Percentiles rank a stretch among this genome's conserved stretches.
Evolutionary conservation across 2,797 vertebrate genomes (phyloP).

Genomic region (Sardinella longiceps): DNA sequence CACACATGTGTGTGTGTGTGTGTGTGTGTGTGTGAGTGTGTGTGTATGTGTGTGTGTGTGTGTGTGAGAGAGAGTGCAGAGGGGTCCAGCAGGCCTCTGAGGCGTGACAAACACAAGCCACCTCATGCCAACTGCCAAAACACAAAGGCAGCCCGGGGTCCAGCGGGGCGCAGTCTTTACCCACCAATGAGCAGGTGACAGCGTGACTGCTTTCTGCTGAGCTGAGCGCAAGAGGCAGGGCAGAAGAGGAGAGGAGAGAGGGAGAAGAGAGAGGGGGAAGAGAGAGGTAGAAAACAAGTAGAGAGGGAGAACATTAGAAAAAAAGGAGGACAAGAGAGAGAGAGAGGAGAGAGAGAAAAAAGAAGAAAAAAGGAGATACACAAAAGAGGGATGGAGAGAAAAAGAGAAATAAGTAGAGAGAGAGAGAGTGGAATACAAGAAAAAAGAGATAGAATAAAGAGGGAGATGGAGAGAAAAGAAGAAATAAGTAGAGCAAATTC

Average conservation of each 20-base stretch:
- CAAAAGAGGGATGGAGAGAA: background rate
- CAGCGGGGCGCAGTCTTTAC: background rate
- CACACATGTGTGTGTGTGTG: background rate
- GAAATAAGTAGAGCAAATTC: background rate
- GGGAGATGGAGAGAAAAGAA: background rate
- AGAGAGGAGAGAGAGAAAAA: background rate
- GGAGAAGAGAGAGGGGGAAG: conserved; percentile 18
- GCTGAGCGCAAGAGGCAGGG: conserved; percentile 43
- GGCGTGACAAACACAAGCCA: background rate
- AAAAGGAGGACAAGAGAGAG: background rate
- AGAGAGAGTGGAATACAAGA: background rate
- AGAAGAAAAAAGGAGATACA: too few species aligned
- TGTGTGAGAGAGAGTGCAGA: background rate
- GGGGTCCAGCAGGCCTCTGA: background rate
- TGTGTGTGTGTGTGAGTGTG: too few species aligned
- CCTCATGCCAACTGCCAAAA: conserved; percentile 4
- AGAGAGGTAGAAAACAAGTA: conserved; percentile 61
- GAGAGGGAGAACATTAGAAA: background rate
- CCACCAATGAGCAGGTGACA: conserved; percentile 25
- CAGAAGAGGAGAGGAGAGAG: conserved; percentile 49
- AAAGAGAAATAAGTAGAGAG: conserved; percentile 29
- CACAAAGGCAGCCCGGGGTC: conserved; percentile 21
- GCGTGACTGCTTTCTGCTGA: conserved; percentile 21
- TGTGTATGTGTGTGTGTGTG: too few species aligned
- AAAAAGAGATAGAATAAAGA: background rate